Percentiles rank a stretch among this genome's conserved stretches.
Conservation (phyloP, 1,140 invertebrate species). For the Heliconius nattereri region DNA sequence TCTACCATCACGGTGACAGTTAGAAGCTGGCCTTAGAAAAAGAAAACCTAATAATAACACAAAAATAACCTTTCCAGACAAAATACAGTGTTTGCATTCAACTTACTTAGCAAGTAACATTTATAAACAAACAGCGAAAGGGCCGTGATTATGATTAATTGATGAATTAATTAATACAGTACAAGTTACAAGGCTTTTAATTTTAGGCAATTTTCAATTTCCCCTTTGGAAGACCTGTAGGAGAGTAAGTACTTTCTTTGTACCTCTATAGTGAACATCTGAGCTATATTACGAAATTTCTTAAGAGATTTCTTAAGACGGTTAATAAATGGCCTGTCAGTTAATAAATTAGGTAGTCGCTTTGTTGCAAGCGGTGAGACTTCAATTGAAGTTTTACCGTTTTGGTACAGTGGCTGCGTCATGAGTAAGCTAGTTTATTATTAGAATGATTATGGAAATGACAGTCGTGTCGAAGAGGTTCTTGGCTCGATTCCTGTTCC, state of each 20-base stretch:
- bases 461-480: too few species aligned
- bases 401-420: too few species aligned
- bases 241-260: neutral
- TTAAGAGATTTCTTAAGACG: conserved; percentile 1
- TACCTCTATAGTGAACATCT: neutral
- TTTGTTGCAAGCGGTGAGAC: neutral
- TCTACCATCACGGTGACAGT: too few species aligned
- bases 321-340: neutral
- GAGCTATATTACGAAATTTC: neutral
- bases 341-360: conserved; percentile 8
- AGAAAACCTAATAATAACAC: too few species aligned
- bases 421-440: too few species aligned
- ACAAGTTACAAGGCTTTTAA: neutral
- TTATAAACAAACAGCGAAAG: neutral
- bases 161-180: neutral
- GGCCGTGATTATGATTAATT: neutral
- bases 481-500: too few species aligned
- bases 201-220: conserved; percentile 4
- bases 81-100: neutral
- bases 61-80: neutral
- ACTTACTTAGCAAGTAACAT: neutral
- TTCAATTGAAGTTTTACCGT: too few species aligned
- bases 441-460: too few species aligned
- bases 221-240: neutral
- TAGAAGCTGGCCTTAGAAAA: too few species aligned